Percentiles rank a stretch among this genome's conserved stretches.
Evolutionary conservation across 2,113 vertebrate species (phyloP).

Genomic region (Hystrix cristata): DNA sequence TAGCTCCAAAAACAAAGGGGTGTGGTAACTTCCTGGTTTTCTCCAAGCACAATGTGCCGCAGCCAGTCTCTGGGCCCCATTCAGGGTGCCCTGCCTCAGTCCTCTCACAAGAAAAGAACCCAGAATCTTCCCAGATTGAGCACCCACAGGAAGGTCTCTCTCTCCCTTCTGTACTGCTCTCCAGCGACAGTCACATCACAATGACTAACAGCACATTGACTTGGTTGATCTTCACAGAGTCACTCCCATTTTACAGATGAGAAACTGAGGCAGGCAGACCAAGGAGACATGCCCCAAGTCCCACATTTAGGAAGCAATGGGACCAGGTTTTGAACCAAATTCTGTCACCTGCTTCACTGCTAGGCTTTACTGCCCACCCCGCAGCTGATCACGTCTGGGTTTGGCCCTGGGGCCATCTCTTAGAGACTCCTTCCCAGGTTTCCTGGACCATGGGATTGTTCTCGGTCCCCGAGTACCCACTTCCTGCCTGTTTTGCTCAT

Average conservation of each 20-base stretch:
- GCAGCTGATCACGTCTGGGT: not conserved
- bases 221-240: not conserved
- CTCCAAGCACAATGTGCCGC: not conserved
- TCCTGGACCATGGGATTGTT: accelerated
- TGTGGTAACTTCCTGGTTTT: not conserved
- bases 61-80: not conserved
- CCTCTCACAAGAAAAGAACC: not conserved
- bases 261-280: not conserved
- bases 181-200: not conserved
- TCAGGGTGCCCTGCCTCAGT: not conserved
- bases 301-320: not conserved
- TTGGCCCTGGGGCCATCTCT: not conserved
- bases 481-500: not conserved
- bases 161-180: not conserved
- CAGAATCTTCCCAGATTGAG: not conserved
- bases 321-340: not conserved
- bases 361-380: not conserved
- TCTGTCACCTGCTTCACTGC: not conserved
- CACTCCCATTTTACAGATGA: not conserved
- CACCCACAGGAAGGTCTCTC: not conserved
- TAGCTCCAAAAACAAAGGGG: slow-evolving; percentile 29
- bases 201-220: not conserved
- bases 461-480: not conserved
- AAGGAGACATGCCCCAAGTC: not conserved
- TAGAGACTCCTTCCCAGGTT: not conserved